These are phyloP conservation scores for Phrynocephalus forsythii DNA, from an alignment of 2,797 vertebrate species.

Conservation along the genomic window DNA sequence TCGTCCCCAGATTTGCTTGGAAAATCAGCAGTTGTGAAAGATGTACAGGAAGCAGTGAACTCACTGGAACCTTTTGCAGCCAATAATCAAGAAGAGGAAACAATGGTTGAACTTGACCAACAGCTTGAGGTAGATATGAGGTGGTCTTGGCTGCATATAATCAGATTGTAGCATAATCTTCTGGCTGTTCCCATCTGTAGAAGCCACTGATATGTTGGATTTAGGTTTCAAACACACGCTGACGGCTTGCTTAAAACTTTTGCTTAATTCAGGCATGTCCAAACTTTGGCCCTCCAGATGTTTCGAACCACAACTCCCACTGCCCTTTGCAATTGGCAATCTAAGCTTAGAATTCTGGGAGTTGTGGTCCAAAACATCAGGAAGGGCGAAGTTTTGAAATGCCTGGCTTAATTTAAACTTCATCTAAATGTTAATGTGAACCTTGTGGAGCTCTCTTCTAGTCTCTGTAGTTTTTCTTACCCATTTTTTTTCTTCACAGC, in stretches of 20 bases:
- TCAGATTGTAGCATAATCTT: not conserved
- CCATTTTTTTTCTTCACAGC: not conserved
- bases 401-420: not conserved
- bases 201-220: not conserved
- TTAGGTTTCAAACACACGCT: not conserved
- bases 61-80: conserved; percentile 50
- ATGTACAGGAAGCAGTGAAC: conserved; percentile 73
- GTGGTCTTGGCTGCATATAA: not conserved
- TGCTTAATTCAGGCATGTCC: not conserved
- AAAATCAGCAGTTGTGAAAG: conserved; percentile 69
- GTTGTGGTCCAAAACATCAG: too few species aligned
- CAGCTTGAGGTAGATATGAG: conserved; percentile 70
- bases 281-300: too few species aligned
- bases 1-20: conserved; percentile 75
- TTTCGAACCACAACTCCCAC: too few species aligned
- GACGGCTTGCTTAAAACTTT: not conserved
- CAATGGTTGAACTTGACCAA: conserved; percentile 36
- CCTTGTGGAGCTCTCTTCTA: not conserved
- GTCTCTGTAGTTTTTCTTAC: not conserved
- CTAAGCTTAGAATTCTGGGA: too few species aligned
- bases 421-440: not conserved
- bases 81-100: conserved; percentile 53
- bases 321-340: too few species aligned
- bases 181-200: not conserved
- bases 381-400: too few species aligned